Conservation (phyloP, 2,888 invertebrate genomes). For the Drosophila neutralis region DNA sequence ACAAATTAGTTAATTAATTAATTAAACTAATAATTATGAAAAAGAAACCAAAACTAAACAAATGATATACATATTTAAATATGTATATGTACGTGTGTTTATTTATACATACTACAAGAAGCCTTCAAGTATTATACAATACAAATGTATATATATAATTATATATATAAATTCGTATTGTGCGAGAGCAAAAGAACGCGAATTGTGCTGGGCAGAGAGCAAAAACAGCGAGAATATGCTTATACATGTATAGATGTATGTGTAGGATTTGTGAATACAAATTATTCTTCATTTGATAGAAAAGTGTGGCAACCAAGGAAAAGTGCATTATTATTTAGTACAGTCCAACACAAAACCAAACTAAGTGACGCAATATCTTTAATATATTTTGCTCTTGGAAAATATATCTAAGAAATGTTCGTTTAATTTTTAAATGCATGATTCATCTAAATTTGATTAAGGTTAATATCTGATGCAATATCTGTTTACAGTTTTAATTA, state of each 20-base stretch:
- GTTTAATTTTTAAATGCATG: neutral
- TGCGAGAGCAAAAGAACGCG: conserved; percentile 5
- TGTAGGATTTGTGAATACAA: neutral
- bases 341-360: neutral
- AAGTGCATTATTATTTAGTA: neutral
- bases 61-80: neutral
- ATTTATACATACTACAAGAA: conserved; percentile 12
- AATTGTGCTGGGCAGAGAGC: conserved; percentile 11
- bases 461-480: neutral
- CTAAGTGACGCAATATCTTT: neutral
- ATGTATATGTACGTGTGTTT: conserved; percentile 1
- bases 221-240: neutral
- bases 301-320: neutral
- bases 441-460: neutral
- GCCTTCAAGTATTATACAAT: conserved; percentile 41
- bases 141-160: neutral
- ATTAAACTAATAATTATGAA: neutral
- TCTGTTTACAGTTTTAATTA: neutral
- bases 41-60: conserved; percentile 10
- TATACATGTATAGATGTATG: neutral
- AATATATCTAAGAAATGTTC: neutral
- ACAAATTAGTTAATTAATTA: neutral
- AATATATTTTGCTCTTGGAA: neutral
- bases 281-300: neutral
- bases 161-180: neutral